These are phyloP conservation scores for Steinernema scapterisci DNA, from an alignment of 2,888 invertebrate species.

Conservation along the genomic window DNA sequence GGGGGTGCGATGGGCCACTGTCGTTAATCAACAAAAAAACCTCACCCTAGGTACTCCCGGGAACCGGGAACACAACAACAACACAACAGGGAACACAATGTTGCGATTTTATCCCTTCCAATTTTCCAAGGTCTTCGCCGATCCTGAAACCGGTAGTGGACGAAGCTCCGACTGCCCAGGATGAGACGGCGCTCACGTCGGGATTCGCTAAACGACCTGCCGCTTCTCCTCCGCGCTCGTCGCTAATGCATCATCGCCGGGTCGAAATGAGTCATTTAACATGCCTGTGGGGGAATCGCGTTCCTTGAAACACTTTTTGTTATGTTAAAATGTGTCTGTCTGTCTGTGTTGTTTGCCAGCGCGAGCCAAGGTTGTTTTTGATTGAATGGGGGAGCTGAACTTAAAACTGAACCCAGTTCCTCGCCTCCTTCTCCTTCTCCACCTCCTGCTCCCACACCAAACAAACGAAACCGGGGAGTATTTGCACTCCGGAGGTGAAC, in stretches of 20 bases:
- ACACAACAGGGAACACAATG: no score
- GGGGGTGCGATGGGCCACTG: neutral
- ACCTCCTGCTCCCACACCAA: neutral
- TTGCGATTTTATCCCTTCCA: neutral
- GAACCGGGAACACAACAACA: neutral
- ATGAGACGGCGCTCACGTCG: no score
- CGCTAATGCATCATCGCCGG: no score
- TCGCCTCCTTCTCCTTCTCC: neutral
- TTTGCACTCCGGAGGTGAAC: slow-evolving; percentile 24
- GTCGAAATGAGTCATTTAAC: neutral
- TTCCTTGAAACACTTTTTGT: slow-evolving; percentile 8
- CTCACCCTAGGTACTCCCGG: neutral
- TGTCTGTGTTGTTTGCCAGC: neutral
- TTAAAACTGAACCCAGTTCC: no score
- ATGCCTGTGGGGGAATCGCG: neutral
- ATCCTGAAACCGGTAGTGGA: no score
- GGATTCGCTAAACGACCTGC: no score
- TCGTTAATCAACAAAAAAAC: neutral
- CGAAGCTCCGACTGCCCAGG: no score
- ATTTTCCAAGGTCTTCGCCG: no score
- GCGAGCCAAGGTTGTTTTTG: no score
- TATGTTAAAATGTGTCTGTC: neutral
- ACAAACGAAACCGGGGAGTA: neutral
- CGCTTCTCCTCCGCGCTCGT: no score
- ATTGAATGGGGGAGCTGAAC: no score